Evolutionary conservation across 2,888 invertebrate genomes (phyloP).

Genomic region (Metopia argyrocephala): DNA sequence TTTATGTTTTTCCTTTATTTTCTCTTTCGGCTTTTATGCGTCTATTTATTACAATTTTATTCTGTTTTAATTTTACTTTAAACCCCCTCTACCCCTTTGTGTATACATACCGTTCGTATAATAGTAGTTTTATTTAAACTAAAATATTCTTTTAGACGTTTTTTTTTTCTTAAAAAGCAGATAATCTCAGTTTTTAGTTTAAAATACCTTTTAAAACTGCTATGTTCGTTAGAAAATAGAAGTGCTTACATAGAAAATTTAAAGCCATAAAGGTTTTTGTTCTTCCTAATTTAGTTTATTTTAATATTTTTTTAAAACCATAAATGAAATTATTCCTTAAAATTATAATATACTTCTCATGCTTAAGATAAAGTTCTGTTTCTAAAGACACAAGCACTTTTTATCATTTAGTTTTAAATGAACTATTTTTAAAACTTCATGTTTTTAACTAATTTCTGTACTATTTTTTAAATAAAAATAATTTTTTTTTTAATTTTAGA

Average conservation of each 20-base stretch:
- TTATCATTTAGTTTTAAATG: too few species aligned
- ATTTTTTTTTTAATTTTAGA: too few species aligned
- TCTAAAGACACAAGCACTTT: too few species aligned
- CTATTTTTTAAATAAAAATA: too few species aligned
- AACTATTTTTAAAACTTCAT: too few species aligned
- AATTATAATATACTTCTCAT: not conserved
- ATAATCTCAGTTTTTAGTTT: not conserved
- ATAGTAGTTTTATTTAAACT: not conserved
- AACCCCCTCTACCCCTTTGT: conserved; percentile 14
- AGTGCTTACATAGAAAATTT: too few species aligned
- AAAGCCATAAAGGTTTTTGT: not conserved
- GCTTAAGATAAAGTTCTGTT: not conserved
- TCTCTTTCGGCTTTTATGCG: not conserved
- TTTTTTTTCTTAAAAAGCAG: not conserved
- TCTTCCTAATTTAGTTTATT: not conserved
- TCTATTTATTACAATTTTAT: not conserved
- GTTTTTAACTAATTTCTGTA: too few species aligned
- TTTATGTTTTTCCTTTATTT: not conserved
- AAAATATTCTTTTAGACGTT: not conserved
- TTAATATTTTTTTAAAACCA: not conserved
- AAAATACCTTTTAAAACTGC: not conserved
- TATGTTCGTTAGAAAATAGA: too few species aligned
- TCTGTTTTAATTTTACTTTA: not conserved
- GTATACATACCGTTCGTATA: not conserved
- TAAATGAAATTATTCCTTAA: not conserved